phyloP scores from a whole-genome alignment of 2,797 vertebrate genomes.

The Tauraco hartlaubi region DNA sequence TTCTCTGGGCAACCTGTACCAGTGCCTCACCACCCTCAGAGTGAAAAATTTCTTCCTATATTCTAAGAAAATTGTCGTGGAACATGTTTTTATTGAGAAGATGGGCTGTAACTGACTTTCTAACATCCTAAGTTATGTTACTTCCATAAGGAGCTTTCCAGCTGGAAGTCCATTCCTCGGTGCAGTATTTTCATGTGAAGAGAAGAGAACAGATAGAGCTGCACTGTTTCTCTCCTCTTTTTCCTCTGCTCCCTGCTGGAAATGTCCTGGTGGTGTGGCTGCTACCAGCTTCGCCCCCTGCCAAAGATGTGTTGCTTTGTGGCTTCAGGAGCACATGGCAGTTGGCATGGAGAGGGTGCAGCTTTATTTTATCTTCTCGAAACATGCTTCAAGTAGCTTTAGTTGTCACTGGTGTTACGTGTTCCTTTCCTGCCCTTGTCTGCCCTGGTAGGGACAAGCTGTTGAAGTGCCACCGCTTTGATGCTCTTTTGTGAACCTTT shows the following conservation, averaged over 20 bases:
- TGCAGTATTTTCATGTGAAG: background rate
- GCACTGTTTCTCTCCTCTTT: background rate
- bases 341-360: background rate
- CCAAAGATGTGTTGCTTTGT: background rate
- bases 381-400: background rate
- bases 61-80: background rate
- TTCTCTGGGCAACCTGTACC: too few relatives aligned
- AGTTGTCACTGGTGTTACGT: accelerated
- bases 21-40: too few relatives aligned
- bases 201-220: background rate
- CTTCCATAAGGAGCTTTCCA: background rate
- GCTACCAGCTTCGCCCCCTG: background rate
- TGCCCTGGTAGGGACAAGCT: background rate
- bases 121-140: background rate
- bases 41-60: too few relatives aligned
- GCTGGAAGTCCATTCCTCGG: background rate
- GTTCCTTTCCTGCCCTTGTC: background rate
- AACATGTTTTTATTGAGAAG: background rate
- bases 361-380: background rate
- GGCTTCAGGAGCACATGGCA: background rate
- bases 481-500: background rate
- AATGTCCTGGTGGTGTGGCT: background rate
- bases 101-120: background rate
- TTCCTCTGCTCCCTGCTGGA: background rate
- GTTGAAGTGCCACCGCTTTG: background rate